phyloP scores from a whole-genome alignment of 1,140 invertebrate species.

The Physella acuta region DNA sequence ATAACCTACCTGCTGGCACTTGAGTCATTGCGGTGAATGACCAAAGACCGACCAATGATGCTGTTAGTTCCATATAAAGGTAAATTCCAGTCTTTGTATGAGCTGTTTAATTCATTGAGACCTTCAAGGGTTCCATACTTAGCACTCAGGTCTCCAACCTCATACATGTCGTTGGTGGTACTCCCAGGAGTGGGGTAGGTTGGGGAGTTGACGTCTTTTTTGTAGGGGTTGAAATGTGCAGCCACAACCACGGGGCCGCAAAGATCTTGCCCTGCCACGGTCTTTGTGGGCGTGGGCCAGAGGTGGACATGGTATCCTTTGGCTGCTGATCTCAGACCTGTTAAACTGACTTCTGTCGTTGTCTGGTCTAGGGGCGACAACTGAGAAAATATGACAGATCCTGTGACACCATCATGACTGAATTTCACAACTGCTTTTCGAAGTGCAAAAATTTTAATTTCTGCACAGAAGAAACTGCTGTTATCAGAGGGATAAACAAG shows the following conservation, averaged over 20 bases:
- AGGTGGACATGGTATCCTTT: slow-evolving; percentile 63
- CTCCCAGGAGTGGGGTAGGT: slow-evolving; percentile 57
- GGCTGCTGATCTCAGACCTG: slow-evolving; percentile 62
- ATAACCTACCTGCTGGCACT: slow-evolving; percentile 29
- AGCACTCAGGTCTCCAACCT: slow-evolving; percentile 87
- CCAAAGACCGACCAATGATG: slow-evolving; percentile 79
- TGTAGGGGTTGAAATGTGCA: slow-evolving; percentile 63
- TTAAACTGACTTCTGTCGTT: slow-evolving; percentile 74
- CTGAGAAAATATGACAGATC: slow-evolving; percentile 78
- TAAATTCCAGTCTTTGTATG: slow-evolving; percentile 81
- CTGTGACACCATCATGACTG: slow-evolving; percentile 78
- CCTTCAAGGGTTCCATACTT: slow-evolving; percentile 73
- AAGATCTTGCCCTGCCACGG: slow-evolving; percentile 74
- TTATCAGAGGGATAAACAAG: neutral
- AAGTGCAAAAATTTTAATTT: neutral
- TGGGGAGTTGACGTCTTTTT: slow-evolving; percentile 2
- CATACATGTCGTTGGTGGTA: slow-evolving; percentile 66
- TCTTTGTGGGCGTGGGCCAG: slow-evolving; percentile 60
- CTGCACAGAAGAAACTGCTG: neutral
- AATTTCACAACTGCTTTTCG: slow-evolving; percentile 58
- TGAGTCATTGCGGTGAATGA: slow-evolving; percentile 70
- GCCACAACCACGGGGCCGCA: slow-evolving; percentile 81
- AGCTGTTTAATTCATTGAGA: slow-evolving; percentile 63
- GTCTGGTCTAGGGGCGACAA: slow-evolving; percentile 82
- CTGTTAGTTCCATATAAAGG: slow-evolving; percentile 80